Evolutionary conservation across 2,888 invertebrate species (phyloP).

Genomic region (Polylopha cassiicola): DNA sequence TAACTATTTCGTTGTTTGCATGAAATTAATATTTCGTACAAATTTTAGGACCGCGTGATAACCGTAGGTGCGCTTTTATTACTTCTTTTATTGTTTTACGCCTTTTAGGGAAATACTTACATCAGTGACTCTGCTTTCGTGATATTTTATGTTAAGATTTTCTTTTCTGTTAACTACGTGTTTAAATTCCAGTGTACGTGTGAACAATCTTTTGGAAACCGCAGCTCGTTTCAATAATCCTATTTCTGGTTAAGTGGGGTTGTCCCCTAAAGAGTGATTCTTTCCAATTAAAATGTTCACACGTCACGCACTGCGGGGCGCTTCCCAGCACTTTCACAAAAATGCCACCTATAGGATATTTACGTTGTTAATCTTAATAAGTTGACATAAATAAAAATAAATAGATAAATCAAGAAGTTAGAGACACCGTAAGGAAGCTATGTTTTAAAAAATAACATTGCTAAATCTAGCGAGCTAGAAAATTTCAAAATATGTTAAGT

Average conservation of each 20-base stretch:
- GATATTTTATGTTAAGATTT: conserved; percentile 7
- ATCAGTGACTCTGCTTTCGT: background rate
- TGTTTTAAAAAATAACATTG: too few relatives aligned
- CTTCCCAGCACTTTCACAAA: too few relatives aligned
- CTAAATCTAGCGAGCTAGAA: too few relatives aligned
- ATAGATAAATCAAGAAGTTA: too few relatives aligned
- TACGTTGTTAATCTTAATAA: too few relatives aligned
- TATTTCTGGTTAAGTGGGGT: conserved; percentile 45
- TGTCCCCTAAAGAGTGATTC: conserved; percentile 47
- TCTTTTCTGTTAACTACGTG: conserved; percentile 15
- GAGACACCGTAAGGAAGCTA: too few relatives aligned
- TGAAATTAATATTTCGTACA: conserved; percentile 39
- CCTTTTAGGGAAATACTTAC: conserved; percentile 5
- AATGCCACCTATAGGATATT: too few relatives aligned
- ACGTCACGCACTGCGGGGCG: conserved; percentile 64
- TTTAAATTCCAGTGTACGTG: conserved; percentile 13
- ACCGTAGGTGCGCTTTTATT: background rate
- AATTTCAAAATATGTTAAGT: too few relatives aligned
- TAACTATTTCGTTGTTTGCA: conserved; percentile 46
- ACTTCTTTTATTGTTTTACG: too few relatives aligned
- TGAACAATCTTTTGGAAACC: conserved; percentile 15
- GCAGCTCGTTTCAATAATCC: conserved; percentile 38
- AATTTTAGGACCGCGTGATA: too few relatives aligned
- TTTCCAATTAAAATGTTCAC: conserved; percentile 72
- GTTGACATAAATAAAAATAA: too few relatives aligned